Conservation (phyloP, 2,797 vertebrate species). For the Babyrousa celebensis region DNA sequence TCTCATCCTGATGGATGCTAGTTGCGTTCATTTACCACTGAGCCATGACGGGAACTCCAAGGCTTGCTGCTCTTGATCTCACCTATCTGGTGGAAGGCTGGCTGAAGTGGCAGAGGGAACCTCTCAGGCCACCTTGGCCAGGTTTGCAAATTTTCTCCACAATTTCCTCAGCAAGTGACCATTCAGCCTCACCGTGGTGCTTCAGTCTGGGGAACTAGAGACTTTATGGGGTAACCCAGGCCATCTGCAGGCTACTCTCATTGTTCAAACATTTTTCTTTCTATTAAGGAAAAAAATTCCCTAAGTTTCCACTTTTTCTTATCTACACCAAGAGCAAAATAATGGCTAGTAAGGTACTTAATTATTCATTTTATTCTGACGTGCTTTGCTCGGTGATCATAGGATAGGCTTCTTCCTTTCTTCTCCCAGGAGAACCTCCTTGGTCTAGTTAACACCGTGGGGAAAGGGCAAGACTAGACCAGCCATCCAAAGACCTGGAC, state of each 20-base stretch:
- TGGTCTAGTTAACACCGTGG: background rate
- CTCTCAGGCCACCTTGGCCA: background rate
- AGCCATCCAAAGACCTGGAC: background rate
- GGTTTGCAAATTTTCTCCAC: background rate
- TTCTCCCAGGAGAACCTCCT: background rate
- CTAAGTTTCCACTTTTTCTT: background rate
- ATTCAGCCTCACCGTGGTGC: background rate
- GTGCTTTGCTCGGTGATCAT: background rate
- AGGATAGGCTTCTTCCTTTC: background rate
- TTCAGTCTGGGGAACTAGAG: background rate
- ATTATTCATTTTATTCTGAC: background rate
- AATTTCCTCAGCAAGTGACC: background rate
- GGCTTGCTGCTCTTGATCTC: background rate
- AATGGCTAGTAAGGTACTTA: background rate
- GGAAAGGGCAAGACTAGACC: background rate
- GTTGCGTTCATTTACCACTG: too few relatives aligned
- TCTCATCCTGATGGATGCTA: too few relatives aligned
- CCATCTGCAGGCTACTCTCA: background rate
- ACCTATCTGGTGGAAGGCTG: background rate
- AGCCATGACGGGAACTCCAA: too few relatives aligned
- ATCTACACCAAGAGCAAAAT: background rate
- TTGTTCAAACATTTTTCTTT: slow-evolving; percentile 40
- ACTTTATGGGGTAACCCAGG: background rate
- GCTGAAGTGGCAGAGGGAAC: background rate
- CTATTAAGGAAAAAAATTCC: background rate